Conservation (phyloP, 2,888 invertebrate genomes). For the Rhagophthalmus giganteus region DNA sequence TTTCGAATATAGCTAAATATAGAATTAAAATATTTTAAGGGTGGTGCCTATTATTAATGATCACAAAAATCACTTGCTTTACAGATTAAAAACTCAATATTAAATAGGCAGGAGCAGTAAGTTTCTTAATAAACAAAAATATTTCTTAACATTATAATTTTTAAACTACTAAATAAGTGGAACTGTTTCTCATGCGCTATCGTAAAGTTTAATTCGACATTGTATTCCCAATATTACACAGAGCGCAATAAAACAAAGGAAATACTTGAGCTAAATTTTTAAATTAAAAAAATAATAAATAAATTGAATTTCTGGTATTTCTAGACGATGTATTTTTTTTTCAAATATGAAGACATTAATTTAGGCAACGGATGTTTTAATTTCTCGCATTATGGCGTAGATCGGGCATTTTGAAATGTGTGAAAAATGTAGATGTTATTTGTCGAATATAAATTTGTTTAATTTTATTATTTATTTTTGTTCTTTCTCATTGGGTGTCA, state of each 20-base stretch:
- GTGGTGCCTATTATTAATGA: no score
- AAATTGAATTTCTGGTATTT: background rate
- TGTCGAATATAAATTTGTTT: slow-evolving; percentile 45
- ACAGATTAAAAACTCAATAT: no score
- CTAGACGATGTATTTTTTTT: background rate
- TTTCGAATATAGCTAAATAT: no score
- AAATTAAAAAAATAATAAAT: background rate
- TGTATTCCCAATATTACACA: no score
- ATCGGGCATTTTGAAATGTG: slow-evolving; percentile 6
- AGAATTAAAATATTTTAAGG: no score
- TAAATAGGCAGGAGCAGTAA: no score
- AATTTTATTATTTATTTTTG: slow-evolving; percentile 49
- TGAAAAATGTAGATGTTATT: slow-evolving; percentile 24
- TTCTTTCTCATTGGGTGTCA: slow-evolving; percentile 43
- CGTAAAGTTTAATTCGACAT: no score
- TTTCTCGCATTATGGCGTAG: background rate
- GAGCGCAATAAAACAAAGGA: background rate
- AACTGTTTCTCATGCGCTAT: no score
- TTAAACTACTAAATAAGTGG: no score
- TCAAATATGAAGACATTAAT: slow-evolving; percentile 6
- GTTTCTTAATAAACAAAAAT: no score
- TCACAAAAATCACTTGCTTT: no score
- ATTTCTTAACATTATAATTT: no score
- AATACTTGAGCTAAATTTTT: background rate
- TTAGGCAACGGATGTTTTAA: slow-evolving; percentile 8